Conservation (phyloP, 2,797 vertebrate species). For the Heliangelus exortis region DNA sequence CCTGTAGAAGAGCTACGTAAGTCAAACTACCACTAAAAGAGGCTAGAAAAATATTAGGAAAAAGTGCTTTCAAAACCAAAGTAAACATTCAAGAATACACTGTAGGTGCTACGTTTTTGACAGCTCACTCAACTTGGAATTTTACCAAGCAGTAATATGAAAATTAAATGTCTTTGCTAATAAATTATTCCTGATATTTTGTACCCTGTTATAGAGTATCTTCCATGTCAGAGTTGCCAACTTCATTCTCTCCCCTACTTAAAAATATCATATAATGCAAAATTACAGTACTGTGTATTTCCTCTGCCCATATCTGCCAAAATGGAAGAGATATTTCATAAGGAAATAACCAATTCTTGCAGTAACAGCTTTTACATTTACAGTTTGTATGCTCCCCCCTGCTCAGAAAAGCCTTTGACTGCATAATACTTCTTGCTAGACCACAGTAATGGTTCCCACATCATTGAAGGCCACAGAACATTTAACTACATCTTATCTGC, state of each 20-base stretch:
- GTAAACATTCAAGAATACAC: constrained; percentile 59
- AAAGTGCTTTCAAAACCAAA: constrained; percentile 74
- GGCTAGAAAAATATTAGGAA: constrained; percentile 73
- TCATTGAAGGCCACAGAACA: constrained; percentile 79
- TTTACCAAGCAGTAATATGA: constrained; percentile 35
- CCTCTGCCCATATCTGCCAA: constrained; percentile 57
- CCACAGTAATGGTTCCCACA: constrained; percentile 59
- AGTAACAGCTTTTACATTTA: constrained; percentile 36
- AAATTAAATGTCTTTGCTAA: constrained; percentile 40
- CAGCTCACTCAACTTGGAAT: constrained; percentile 45
- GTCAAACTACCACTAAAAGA: constrained; percentile 60
- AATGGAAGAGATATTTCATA: constrained; percentile 53
- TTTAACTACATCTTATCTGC: constrained; percentile 56
- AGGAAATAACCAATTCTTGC: constrained; percentile 49
- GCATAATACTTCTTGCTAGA: constrained; percentile 50
- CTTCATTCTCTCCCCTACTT: constrained; percentile 46
- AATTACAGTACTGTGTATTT: constrained; percentile 62
- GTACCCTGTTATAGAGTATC: constrained; percentile 69
- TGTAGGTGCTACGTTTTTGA: constrained; percentile 58
- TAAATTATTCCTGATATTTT: constrained; percentile 73
- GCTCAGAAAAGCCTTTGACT: constrained; percentile 56
- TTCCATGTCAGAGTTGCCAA: constrained; percentile 22
- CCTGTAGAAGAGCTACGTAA: constrained; percentile 50
- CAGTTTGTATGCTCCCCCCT: constrained; percentile 10
- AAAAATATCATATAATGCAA: constrained; percentile 65